Evolutionary conservation across 1,140 invertebrate genomes (phyloP).

Genomic region (Magallana ariakensis): DNA sequence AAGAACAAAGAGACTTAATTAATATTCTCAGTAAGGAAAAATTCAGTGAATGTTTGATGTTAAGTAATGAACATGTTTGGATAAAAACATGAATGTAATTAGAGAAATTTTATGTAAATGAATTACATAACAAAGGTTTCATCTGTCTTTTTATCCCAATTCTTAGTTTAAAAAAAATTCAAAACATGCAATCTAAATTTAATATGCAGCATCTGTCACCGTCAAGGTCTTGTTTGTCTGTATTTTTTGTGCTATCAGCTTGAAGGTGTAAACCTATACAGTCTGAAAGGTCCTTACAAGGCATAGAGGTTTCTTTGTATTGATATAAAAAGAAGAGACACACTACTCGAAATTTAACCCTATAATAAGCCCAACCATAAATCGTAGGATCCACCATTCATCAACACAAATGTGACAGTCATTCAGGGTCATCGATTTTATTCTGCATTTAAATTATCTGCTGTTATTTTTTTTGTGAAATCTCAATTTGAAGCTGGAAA

Average conservation of each 20-base stretch:
- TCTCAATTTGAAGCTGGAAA: constrained; percentile 19
- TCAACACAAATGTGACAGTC: constrained; percentile 31
- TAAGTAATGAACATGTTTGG: no score
- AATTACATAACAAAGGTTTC: not conserved
- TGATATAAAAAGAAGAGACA: constrained; percentile 34
- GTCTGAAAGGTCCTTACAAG: not conserved
- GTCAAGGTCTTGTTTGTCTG: not conserved
- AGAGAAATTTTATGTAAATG: not conserved
- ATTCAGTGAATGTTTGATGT: no score
- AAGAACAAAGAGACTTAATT: no score
- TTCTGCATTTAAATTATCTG: constrained; percentile 25
- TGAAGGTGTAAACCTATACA: constrained; percentile 30
- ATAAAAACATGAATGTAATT: not conserved
- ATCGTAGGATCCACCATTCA: not conserved
- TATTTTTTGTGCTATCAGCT: constrained; percentile 7
- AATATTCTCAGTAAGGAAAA: no score
- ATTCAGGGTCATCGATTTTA: constrained; percentile 36
- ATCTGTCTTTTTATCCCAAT: not conserved
- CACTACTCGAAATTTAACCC: constrained; percentile 29
- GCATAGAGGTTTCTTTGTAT: constrained; percentile 31
- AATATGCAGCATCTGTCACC: constrained; percentile 29
- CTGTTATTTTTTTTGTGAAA: not conserved
- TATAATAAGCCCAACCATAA: constrained; percentile 27
- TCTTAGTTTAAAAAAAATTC: not conserved
- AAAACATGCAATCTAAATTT: constrained; percentile 15